Evolutionary conservation across 2,888 invertebrate species (phyloP).

Genomic region (Flabesymbios commensalis): DNA sequence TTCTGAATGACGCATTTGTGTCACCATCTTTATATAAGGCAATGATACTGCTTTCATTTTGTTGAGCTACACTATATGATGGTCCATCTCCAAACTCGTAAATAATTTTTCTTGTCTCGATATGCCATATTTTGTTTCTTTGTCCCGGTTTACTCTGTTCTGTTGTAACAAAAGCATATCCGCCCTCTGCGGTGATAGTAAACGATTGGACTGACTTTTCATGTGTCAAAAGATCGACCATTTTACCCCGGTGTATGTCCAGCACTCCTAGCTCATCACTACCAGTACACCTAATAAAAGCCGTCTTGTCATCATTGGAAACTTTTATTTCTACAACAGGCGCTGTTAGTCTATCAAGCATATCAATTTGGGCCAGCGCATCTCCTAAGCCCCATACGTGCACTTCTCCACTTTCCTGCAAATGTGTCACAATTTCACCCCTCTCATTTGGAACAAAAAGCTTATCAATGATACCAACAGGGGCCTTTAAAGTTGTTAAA

Average conservation of each 20-base stretch:
- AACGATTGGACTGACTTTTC: constrained; percentile 46
- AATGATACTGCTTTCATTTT: constrained; percentile 38
- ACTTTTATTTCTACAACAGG: constrained; percentile 46
- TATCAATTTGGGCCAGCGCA: constrained; percentile 47
- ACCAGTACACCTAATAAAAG: constrained; percentile 46
- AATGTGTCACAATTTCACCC: constrained; percentile 49
- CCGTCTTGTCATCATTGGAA: constrained; percentile 40
- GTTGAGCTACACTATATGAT: constrained; percentile 46
- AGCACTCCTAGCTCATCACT: constrained; percentile 59
- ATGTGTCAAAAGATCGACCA: constrained; percentile 58
- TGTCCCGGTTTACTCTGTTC: constrained; percentile 40
- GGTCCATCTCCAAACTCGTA: constrained; percentile 51
- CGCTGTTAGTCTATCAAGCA: constrained; percentile 52
- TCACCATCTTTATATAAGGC: constrained; percentile 43
- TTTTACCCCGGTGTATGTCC: constrained; percentile 51
- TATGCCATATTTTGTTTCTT: constrained; percentile 55
- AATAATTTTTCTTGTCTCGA: constrained; percentile 46
- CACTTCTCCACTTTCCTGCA: constrained; percentile 39
- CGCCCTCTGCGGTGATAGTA: constrained; percentile 47
- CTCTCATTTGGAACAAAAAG: constrained; percentile 43
- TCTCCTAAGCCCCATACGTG: constrained; percentile 55
- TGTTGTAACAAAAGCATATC: constrained; percentile 49
- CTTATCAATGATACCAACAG: constrained; percentile 51
- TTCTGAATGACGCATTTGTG: constrained; percentile 40
- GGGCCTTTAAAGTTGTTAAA: constrained; percentile 50